Evolutionary conservation across 2,888 invertebrate genomes (phyloP), one percentile per base, ranked within the genome.

Genomic region (Argyra leucocephala): DNA sequence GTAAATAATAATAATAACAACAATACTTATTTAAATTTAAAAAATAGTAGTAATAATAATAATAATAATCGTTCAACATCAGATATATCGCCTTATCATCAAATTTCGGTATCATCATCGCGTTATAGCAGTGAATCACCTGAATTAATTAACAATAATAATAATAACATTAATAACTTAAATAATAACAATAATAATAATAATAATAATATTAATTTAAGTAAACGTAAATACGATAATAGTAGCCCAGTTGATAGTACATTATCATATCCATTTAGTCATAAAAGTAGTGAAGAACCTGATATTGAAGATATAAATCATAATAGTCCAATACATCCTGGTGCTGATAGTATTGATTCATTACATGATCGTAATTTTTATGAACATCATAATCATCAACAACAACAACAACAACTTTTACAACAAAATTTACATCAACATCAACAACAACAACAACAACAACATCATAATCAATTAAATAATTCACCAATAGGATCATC

Each of bases 191-290:
- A 48, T 48, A 48, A 48, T 18, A 48, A 48, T 18, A 48, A 48
- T 48, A 48, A 48, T n/a, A 48, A 48, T 48, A 15, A 12, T 12
- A 48, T 48, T 48, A 48, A 48, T 22, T 21, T 63, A 15, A 67
- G 66, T 63, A 69, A 66, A 66, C 66, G 68, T 26, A 67, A 64
- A 10, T 67, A 65, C 59, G 68, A 68, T 3, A 67, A 67, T 60
- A 69, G 66, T 64, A 71, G 70, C 62, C 71, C 70, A 22, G 69
- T 68, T 6, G 70, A 71, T 62, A 71, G 70, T 64, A 66, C 71
- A 22, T 68, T 78, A 65, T 80, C 80, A 23, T 80, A 75, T 72
- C 75, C 78, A 3, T 70, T 77, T 37, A 79, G 79, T 68, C 80
- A 80, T 64, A 76, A 78, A 65, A 78, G 79, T 71, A 77, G 78